These are phyloP conservation scores for Peromyscus attwateri DNA, from an alignment of 2,797 vertebrate genomes.

Conservation along the genomic window DNA sequence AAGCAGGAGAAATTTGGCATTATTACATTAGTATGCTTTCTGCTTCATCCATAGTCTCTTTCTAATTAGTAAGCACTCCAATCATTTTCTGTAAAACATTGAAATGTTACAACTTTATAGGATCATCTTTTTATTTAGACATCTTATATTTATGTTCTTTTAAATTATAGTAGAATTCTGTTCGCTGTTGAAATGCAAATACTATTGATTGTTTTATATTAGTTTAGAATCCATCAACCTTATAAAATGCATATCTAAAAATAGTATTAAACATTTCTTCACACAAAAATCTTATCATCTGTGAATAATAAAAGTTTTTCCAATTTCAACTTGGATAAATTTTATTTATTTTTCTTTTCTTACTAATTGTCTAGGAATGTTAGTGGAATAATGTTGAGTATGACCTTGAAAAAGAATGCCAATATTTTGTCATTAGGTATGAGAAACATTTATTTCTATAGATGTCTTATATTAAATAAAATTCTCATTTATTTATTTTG, in stretches of 20 bases:
- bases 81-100: conserved; percentile 47
- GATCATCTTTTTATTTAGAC: conserved; percentile 26
- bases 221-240: conserved; percentile 24
- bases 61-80: neutral
- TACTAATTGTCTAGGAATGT: neutral
- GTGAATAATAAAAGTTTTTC: conserved; percentile 9
- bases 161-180: neutral
- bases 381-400: neutral
- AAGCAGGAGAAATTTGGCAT: neutral
- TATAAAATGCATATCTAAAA: conserved; percentile 40
- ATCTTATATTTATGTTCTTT: conserved; percentile 33
- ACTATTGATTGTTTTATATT: conserved; percentile 41
- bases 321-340: neutral
- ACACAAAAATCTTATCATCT: neutral
- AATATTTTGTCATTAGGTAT: neutral
- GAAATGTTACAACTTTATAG: conserved; percentile 5
- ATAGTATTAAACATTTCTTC: neutral
- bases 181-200: conserved; percentile 13
- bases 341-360: conserved; percentile 28
- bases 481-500: neutral
- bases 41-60: neutral
- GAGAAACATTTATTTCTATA: neutral
- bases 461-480: neutral
- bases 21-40: conserved; percentile 11
- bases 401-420: neutral